Evolutionary conservation across 2,888 invertebrate species (phyloP), one percentile per base, ranked within the genome.

Genomic region (Microctonus brassicae): DNA sequence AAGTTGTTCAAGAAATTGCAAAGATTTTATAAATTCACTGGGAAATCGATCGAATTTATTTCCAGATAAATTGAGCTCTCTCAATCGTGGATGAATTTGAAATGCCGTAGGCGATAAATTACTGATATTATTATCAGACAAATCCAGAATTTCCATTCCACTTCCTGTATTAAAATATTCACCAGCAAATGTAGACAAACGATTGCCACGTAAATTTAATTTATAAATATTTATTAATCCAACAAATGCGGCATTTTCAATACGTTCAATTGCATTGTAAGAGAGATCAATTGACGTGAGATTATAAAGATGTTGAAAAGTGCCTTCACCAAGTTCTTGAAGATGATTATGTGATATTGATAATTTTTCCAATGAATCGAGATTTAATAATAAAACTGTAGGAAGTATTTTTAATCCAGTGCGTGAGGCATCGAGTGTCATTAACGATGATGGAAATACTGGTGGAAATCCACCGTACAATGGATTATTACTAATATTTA

Each of bases 41-140:
- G 95, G 95, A 88, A 97, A 96, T 86, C 94, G 94, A 79, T 93
- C 93, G 81, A 97, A 94, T 85, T 93, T 92, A 86, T 97, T 97
- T 76, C 92, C 90, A 0, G 92, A 90, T 0, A 95, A 91, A 70
- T 91, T 90, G 58, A 97, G 92, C 82, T 90, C 90, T 76, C 91
- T 90, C 24, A 97, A 86, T 22, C 94, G 90, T 0, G 95, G 95
- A 87, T 96, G 96, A 74, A 95, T 94, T 83, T 93, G 91, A 84
- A 96, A 96, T 17, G 95, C 94, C 0, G 95, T 95, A 1, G 95
- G 94, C 79, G 95, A 95, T 52, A 96, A 88, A 83, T 95, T 94
- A 81, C 93, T 94, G 52, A 97, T 89, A 82, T 93, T 92, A 88
- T 96, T 96, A 77, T 94, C 89, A 0, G 94, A 93, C 61, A 97